These are phyloP conservation scores for Gibbula magus DNA, from an alignment of 2,888 invertebrate species.

Conservation along the genomic window DNA sequence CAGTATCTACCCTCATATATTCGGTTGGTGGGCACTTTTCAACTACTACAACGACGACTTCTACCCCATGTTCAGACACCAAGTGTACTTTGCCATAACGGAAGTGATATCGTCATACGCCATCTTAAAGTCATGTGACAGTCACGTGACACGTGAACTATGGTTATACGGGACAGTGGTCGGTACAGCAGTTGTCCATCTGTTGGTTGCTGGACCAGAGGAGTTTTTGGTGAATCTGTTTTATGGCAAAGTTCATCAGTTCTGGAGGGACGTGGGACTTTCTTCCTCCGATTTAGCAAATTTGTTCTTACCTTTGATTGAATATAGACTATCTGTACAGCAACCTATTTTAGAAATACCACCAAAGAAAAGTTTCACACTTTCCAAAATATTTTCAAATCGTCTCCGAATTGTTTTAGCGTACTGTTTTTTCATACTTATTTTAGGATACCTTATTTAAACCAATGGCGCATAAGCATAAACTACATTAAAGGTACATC, in stretches of 20 bases:
- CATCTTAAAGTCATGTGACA: neutral
- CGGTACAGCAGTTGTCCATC: neutral
- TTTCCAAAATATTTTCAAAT: too few species aligned
- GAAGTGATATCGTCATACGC: neutral
- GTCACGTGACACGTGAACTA: neutral
- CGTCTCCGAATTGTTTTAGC: too few species aligned
- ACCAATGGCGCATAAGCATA: too few species aligned
- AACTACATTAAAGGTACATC: too few species aligned
- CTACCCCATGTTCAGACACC: neutral
- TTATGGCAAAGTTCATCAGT: too few species aligned
- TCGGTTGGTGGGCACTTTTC: conserved; percentile 4
- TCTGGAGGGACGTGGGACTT: neutral
- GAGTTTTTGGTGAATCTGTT: too few species aligned
- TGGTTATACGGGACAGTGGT: neutral
- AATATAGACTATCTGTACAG: too few species aligned
- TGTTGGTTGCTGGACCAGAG: neutral
- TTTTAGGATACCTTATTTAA: too few species aligned
- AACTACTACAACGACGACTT: conserved; percentile 23
- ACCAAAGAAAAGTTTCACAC: too few species aligned
- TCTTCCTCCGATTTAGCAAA: neutral
- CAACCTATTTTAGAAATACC: too few species aligned
- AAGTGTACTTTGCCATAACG: neutral
- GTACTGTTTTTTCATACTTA: too few species aligned
- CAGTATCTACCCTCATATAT: neutral
- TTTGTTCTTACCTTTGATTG: neutral